These are phyloP conservation scores for Pyrochroa serraticornis DNA, from an alignment of 2,888 invertebrate genomes.

Conservation along the genomic window DNA sequence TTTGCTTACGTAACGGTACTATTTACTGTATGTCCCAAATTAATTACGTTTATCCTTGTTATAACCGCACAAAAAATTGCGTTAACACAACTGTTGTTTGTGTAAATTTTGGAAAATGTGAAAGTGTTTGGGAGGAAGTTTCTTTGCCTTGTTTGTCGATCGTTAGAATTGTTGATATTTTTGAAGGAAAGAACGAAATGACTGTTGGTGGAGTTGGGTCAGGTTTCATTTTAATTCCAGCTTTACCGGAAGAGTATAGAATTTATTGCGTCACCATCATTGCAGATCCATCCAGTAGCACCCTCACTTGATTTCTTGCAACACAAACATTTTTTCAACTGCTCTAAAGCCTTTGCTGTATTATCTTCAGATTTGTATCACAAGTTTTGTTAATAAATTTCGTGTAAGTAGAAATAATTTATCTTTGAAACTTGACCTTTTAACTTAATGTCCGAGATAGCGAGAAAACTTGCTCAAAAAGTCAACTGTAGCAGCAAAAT, in stretches of 20 bases:
- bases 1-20: constrained; percentile 30
- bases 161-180: constrained; percentile 22
- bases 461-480: no score
- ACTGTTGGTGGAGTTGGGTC: constrained; percentile 30
- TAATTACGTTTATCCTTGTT: constrained; percentile 17
- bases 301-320: not conserved
- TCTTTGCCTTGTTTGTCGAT: constrained; percentile 26
- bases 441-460: no score
- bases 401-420: no score
- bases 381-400: no score
- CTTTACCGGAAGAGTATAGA: constrained; percentile 11
- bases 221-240: constrained; percentile 27
- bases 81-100: constrained; percentile 27
- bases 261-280: constrained; percentile 28
- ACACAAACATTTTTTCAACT: no score
- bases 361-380: no score
- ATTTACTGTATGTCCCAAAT: constrained; percentile 30
- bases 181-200: constrained; percentile 22
- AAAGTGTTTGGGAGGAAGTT: constrained; percentile 14
- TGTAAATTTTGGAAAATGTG: constrained; percentile 11
- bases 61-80: constrained; percentile 13
- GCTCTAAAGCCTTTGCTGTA: no score
- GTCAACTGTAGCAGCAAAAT: no score
- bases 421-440: no score
- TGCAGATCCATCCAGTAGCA: constrained; percentile 19